phyloP scores from a whole-genome alignment of 2,797 vertebrate genomes.

The Eremophila alpestris region DNA sequence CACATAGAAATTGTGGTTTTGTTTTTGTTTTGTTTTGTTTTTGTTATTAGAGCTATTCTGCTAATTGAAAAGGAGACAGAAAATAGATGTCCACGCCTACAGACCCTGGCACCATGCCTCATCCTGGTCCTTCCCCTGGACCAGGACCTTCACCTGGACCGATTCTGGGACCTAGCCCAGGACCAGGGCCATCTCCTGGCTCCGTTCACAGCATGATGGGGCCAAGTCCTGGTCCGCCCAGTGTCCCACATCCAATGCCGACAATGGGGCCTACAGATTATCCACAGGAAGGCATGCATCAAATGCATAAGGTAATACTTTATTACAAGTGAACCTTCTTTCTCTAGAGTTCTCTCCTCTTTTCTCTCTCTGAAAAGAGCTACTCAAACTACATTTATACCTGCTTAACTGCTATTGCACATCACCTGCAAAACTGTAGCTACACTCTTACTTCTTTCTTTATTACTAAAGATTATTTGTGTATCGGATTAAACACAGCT shows the following conservation, averaged over 20 bases:
- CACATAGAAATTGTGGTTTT: slow-evolving; percentile 56
- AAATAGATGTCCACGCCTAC: slow-evolving; percentile 92
- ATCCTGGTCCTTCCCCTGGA: slow-evolving; percentile 94
- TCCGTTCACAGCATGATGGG: slow-evolving; percentile 99
- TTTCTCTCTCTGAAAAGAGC: background rate
- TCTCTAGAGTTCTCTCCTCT: background rate
- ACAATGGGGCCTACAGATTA: slow-evolving; percentile 88
- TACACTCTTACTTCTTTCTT: background rate
- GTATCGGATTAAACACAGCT: background rate
- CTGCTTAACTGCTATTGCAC: background rate
- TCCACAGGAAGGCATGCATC: slow-evolving; percentile 89
- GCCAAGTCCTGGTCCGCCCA: slow-evolving; percentile 94
- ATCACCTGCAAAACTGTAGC: background rate
- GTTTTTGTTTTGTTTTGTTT: slow-evolving; percentile 44
- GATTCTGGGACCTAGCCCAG: slow-evolving; percentile 94
- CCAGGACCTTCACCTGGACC: slow-evolving; percentile 94
- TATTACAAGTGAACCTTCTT: background rate
- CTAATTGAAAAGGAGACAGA: slow-evolving; percentile 63
- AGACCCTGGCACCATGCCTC: slow-evolving; percentile 92
- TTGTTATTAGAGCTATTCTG: slow-evolving; percentile 47
- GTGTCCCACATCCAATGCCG: slow-evolving; percentile 86
- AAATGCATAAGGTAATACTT: slow-evolving; percentile 90
- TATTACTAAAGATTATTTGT: background rate
- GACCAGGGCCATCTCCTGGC: slow-evolving; percentile 94
- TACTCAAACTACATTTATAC: background rate